Base-by-base conservation (phyloP, 2,888 invertebrate genomes). In the Ceraclea dissimilis region DNA sequence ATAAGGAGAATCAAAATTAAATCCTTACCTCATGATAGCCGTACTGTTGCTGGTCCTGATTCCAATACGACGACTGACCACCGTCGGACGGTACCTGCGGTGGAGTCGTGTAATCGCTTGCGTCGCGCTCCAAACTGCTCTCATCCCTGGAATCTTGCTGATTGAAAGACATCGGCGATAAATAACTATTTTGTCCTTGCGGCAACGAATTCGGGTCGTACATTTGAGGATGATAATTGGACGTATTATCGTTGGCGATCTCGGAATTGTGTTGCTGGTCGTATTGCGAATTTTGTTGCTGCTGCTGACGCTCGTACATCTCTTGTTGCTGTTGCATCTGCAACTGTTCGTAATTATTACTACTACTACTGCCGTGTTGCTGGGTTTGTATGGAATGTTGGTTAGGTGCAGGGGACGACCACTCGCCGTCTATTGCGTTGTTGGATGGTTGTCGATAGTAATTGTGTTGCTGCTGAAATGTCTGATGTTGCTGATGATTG, bases 11-110 rank as follows among this genome's bases (percentile, higher is more conserved):
- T 2, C 39, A 8, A 16, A 39, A 8, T 51, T 43, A 52, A 52
- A 49, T 51, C 48, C 50, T 49, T 66, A 72, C 72, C 72, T 72
- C 70, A 66, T 70, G 70, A 65, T 67, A 69, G 70, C 71, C 71
- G 52, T 67, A 68, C 47, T 67, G 61, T 16, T 59, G 68, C n/a
- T 64, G 59, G 44, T 65, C 64, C 54, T 69, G 69, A 31, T 60
- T 58, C 21, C 60, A 69, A 69, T 48, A 65, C 52, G 52, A 68
- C n/a, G 67, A 65, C 2, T 5, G n/a, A 13, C 63, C 26, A 2
- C 64, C 57, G 55, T 49, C 52, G 2, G 57, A 33, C 11, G 58
- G 31, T 31, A 50, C 33, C 13, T 51, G 52, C 10, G 33, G 33
- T 2, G 51, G 54, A 6, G 44, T 52, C 17, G 49, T 55, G 19